Percentiles rank a stretch among this genome's conserved stretches.
Evolutionary conservation across 2,113 vertebrate genomes (phyloP).

Genomic region (Cebus imitator): DNA sequence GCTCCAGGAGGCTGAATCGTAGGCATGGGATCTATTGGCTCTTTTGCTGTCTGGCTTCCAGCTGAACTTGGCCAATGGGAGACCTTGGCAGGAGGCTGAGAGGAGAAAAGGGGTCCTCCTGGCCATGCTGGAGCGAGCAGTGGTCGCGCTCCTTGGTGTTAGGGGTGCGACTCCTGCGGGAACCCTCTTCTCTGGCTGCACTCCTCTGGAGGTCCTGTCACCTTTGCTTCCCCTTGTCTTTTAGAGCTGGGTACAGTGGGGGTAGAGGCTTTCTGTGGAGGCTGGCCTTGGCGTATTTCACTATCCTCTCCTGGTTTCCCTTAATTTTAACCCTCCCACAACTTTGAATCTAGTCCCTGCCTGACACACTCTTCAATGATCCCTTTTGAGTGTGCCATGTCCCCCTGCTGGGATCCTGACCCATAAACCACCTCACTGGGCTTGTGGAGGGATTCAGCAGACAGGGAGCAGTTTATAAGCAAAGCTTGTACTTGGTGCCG

Average conservation of each 20-base stretch:
- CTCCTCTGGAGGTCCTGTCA: background rate
- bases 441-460: background rate
- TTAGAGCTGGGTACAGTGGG: background rate
- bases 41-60: background rate
- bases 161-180: background rate
- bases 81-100: accelerated
- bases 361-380: background rate
- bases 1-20: background rate
- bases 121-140: background rate
- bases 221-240: background rate
- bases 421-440: background rate
- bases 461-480: background rate
- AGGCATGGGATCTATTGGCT: accelerated
- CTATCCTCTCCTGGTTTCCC: background rate
- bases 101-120: background rate
- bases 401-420: background rate
- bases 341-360: background rate
- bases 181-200: no score
- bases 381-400: background rate
- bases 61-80: background rate
- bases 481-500: background rate
- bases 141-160: background rate
- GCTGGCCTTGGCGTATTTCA: background rate
- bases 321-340: no score
- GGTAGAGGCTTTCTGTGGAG: background rate